Percentiles rank a stretch among this genome's conserved stretches.
Conservation (phyloP, 2,888 invertebrate species). For the Dynastes hyllus region DNA sequence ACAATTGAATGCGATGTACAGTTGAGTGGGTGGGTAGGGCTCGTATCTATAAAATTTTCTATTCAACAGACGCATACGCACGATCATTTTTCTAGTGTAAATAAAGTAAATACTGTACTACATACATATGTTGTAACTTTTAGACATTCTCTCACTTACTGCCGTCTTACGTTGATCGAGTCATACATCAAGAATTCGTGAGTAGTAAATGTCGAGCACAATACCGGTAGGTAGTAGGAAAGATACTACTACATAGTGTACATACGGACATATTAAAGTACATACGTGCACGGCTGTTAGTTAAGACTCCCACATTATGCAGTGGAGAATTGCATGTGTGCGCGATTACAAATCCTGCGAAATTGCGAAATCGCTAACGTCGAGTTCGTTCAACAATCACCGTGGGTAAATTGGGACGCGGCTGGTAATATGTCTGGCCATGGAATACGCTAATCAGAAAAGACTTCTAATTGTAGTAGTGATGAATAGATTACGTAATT, state of each 20-base stretch:
- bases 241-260: background rate
- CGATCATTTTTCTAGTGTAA: conserved; percentile 1
- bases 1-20: conserved; percentile 15
- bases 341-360: conserved; percentile 24
- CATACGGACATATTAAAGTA: background rate
- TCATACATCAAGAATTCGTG: conserved; percentile 39
- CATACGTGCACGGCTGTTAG: background rate
- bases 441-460: conserved; percentile 17
- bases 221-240: conserved; percentile 20
- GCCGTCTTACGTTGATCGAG: conserved; percentile 21
- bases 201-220: conserved; percentile 31
- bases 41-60: background rate
- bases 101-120: background rate
- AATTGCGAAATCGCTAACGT: conserved; percentile 24
- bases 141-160: conserved; percentile 31
- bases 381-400: conserved; percentile 25
- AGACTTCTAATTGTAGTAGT: conserved; percentile 24
- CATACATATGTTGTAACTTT: background rate
- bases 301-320: background rate
- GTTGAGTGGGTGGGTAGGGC: conserved; percentile 16
- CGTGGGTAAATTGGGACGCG: conserved; percentile 27
- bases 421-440: conserved; percentile 30
- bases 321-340: conserved; percentile 15
- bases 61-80: conserved; percentile 2
- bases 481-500: conserved; percentile 23